Percentiles rank a stretch among this genome's conserved stretches.
Evolutionary conservation across 2,888 invertebrate genomes (phyloP).

Genomic region (Cantharis rustica): DNA sequence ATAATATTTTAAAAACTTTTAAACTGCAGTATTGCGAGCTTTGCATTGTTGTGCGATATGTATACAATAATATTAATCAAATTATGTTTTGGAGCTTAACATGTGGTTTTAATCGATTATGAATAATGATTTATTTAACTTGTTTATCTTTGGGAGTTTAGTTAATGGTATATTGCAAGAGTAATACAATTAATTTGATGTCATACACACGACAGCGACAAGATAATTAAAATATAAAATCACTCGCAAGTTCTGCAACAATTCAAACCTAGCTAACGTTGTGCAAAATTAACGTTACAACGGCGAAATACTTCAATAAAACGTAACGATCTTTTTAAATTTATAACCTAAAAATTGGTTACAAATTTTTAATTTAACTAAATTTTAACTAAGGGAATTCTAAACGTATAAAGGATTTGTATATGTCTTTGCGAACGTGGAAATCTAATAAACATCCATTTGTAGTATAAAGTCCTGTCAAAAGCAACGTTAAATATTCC

Average conservation of each 20-base stretch:
- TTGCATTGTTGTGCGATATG: neutral
- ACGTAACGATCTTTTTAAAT: neutral
- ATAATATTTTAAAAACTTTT: neutral
- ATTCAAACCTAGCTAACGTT: neutral
- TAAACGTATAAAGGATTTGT: neutral
- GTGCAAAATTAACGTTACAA: neutral
- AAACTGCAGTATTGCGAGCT: neutral
- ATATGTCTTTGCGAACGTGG: constrained; percentile 1
- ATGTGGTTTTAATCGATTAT: neutral
- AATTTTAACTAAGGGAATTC: neutral
- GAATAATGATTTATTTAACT: neutral
- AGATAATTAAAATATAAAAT: neutral
- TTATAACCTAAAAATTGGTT: neutral
- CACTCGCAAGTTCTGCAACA: neutral
- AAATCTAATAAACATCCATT: constrained; percentile 19
- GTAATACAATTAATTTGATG: neutral
- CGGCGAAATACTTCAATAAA: neutral
- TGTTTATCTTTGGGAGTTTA: neutral
- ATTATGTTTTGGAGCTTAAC: neutral
- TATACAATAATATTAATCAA: neutral
- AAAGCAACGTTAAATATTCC: constrained; percentile 19
- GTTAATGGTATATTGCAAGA: neutral
- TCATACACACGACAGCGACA: neutral
- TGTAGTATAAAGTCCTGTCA: constrained; percentile 18
- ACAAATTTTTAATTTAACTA: neutral